These are phyloP conservation scores for Trachelus iudaicus DNA, from an alignment of 2,888 invertebrate genomes.

Conservation along the genomic window DNA sequence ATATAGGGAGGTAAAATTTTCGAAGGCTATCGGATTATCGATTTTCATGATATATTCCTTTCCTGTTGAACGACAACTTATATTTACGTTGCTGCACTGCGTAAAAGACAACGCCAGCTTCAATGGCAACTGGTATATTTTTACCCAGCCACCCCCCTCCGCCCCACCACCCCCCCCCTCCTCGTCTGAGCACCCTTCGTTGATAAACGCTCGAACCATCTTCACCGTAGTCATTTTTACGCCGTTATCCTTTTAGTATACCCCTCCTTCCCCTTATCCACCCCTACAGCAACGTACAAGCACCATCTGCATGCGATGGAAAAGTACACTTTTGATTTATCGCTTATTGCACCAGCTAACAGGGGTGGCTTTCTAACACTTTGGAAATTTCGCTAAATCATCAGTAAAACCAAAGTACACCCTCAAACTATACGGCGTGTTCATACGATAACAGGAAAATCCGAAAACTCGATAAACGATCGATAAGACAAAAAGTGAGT, in stretches of 20 bases:
- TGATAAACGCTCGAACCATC: neutral
- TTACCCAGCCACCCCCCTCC: neutral
- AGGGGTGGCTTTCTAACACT: neutral
- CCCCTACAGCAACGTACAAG: neutral
- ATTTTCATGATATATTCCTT: neutral
- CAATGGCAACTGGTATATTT: neutral
- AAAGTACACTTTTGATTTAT: conserved; percentile 49
- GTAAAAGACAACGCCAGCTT: neutral
- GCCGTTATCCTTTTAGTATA: neutral
- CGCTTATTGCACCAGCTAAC: conserved; percentile 47
- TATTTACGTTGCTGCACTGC: neutral
- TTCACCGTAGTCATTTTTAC: neutral
- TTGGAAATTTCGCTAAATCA: neutral
- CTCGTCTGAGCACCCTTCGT: neutral
- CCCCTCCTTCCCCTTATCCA: neutral
- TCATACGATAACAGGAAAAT: neutral
- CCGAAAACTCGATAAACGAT: neutral
- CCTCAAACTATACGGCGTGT: neutral
- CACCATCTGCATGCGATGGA: conserved; percentile 27
- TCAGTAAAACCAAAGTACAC: neutral
- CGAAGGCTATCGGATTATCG: neutral
- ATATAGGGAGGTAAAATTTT: neutral
- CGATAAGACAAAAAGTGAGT: neutral
- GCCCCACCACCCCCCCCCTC: neutral
- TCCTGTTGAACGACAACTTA: neutral